Base-by-base conservation (phyloP, 1,140 invertebrate species). In the Streblospio benedicti region DNA sequence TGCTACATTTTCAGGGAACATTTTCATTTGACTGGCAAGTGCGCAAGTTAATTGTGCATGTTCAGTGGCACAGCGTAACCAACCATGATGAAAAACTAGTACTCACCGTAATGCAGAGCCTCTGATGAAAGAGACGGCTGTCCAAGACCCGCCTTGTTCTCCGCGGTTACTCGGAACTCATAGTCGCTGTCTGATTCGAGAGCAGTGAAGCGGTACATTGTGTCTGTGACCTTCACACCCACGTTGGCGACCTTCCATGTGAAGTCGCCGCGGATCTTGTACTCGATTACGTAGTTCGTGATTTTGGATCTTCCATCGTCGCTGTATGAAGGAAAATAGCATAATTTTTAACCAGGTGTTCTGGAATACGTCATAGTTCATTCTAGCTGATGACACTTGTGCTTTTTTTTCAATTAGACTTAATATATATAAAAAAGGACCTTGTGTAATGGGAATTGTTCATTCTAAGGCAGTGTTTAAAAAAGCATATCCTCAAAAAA, bases 141-240 rank as follows among this genome's bases (percentile, higher is more conserved):
- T 27, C 59, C 52, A 60, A 85, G 85, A 32, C 94, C 94, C 23
- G 93, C 94, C 80, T 93, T 95, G 78, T 97, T 98, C 0, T 94
- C 65, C 30, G 67, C 67, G 16, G 33, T 25, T 14, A 69, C 55
- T 27, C 66, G 54, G 59, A 69, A 69, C 28, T 69, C 67, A 74
- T 99, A 99, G 72, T 97, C 92, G 73, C 93, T 90, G 12, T 91
- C 91, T 69, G 94, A 89, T 70, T 93, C 85, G 25, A 99, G 88
- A 65, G 90, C 88, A 0, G 84, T 87, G 1, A 97, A 89, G 33
- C 50, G 59, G 25, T 67, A 61, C 30, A 61, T 63, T 6, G 85
- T 91, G 0, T 90, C 82, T 9, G 87, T 75, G 63, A 91, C 88
- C 23, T 31, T 54, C 31, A 20, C 33, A 31, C 57, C 57, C 9